Percentiles rank a stretch among this genome's conserved stretches.
Evolutionary conservation across 2,888 invertebrate genomes (phyloP).

Genomic region (Pyralis farinalis): DNA sequence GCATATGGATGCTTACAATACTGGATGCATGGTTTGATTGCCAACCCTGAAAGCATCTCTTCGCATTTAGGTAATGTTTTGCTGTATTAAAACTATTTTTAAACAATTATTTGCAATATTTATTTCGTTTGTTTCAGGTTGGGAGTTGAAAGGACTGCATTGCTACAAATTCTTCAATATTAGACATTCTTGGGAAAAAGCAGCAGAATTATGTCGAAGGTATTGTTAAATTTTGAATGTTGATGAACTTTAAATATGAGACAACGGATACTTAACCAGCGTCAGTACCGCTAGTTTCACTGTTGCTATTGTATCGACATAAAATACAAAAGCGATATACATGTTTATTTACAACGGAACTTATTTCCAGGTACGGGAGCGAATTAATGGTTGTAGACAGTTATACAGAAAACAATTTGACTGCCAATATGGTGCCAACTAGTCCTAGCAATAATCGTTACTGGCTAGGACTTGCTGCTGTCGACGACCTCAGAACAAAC

Average conservation of each 20-base stretch:
- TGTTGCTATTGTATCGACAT: neutral
- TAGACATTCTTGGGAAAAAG: slow-evolving; percentile 97
- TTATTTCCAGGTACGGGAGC: slow-evolving; percentile 91
- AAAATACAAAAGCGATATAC: neutral
- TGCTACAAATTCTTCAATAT: slow-evolving; percentile 98
- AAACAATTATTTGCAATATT: neutral
- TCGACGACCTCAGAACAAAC: slow-evolving; percentile 95
- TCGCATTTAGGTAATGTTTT: no score
- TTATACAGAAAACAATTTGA: slow-evolving; percentile 95
- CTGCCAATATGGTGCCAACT: slow-evolving; percentile 88
- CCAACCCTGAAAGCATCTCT: no score
- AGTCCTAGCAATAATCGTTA: slow-evolving; percentile 88
- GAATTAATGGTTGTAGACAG: slow-evolving; percentile 95
- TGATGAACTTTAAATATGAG: no score
- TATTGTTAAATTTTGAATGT: slow-evolving; percentile 60
- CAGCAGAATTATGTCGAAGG: slow-evolving; percentile 97
- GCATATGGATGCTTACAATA: no score
- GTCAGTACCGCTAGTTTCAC: neutral
- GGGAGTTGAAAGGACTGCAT: slow-evolving; percentile 94
- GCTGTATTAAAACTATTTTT: no score
- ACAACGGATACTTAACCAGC: no score
- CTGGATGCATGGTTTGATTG: no score
- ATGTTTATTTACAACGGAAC: slow-evolving; percentile 15
- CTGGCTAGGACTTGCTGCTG: slow-evolving; percentile 94
- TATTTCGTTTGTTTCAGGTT: slow-evolving; percentile 85